Evolutionary conservation across 2,113 vertebrate species (phyloP).

Genomic region (Carettochelys insculpta): DNA sequence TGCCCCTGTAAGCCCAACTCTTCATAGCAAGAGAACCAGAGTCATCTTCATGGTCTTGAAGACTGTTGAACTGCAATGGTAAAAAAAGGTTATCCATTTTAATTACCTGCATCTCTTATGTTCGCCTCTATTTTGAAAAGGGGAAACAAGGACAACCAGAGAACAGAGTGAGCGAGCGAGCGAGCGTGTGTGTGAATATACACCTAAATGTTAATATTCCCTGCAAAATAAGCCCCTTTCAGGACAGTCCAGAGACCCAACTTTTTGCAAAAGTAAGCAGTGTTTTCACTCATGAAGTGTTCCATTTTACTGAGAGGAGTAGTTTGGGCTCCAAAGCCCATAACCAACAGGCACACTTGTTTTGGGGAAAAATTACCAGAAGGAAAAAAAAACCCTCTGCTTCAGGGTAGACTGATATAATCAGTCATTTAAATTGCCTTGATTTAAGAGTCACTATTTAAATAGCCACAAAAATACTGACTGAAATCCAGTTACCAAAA

Average conservation of each 20-base stretch:
- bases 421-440: no score
- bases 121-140: neutral
- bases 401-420: no score
- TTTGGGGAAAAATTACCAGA: no score
- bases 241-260: rapidly evolving
- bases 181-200: neutral
- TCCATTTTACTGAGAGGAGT: neutral
- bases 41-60: neutral
- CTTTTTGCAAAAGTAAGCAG: neutral
- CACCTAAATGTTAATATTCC: neutral
- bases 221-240: neutral
- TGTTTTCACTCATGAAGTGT: neutral
- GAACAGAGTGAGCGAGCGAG: no score
- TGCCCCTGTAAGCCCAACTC: slow-evolving; percentile 10
- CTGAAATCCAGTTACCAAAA: no score
- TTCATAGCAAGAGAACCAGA: neutral
- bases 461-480: no score
- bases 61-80: neutral
- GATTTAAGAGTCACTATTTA: no score
- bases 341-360: neutral
- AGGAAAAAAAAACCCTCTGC: no score
- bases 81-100: neutral
- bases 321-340: neutral
- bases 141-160: neutral
- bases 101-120: neutral